Percentiles rank a stretch among this genome's conserved stretches.
phyloP scores from a whole-genome alignment of 2,113 vertebrate genomes.

The Phalacrocorax aristotelis region DNA sequence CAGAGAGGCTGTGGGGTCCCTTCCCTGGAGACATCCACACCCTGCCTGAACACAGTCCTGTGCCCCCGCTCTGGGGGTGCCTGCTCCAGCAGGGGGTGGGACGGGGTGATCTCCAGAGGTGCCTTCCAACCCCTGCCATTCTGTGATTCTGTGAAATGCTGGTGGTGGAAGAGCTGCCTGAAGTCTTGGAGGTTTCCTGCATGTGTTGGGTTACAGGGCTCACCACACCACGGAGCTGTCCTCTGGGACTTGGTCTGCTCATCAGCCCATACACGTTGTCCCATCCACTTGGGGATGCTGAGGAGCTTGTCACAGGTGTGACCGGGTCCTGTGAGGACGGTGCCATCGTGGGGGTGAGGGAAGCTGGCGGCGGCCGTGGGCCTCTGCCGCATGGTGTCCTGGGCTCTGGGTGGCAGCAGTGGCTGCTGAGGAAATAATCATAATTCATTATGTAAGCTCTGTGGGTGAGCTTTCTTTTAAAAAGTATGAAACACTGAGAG shows the following conservation, averaged over 20 bases:
- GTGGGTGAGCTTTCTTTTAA: fast-evolving
- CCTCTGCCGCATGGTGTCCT: not conserved
- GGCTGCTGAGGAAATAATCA: not conserved
- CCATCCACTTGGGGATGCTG: fast-evolving
- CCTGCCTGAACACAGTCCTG: too few species aligned
- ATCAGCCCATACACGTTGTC: fast-evolving
- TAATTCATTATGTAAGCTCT: fast-evolving
- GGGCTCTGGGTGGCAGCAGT: not conserved
- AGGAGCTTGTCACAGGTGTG: not conserved
- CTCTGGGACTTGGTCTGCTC: not conserved
- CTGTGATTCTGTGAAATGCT: too few species aligned
- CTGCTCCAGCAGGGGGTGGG: too few species aligned
- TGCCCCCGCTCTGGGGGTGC: too few species aligned
- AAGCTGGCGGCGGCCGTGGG: not conserved
- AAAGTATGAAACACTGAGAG: fast-evolving
- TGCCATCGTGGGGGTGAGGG: not conserved
- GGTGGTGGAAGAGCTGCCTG: not conserved
- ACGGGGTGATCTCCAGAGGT: too few species aligned
- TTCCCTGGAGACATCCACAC: too few species aligned
- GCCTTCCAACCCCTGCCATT: too few species aligned
- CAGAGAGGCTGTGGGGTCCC: too few species aligned
- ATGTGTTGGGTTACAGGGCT: fast-evolving
- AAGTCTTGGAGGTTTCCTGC: fast-evolving
- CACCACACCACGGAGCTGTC: not conserved
- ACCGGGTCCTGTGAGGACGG: not conserved